Percentiles rank a stretch among this genome's conserved stretches.
Conservation (phyloP, 23 tunicate genomes). For the Clavelina lepadiformis region DNA sequence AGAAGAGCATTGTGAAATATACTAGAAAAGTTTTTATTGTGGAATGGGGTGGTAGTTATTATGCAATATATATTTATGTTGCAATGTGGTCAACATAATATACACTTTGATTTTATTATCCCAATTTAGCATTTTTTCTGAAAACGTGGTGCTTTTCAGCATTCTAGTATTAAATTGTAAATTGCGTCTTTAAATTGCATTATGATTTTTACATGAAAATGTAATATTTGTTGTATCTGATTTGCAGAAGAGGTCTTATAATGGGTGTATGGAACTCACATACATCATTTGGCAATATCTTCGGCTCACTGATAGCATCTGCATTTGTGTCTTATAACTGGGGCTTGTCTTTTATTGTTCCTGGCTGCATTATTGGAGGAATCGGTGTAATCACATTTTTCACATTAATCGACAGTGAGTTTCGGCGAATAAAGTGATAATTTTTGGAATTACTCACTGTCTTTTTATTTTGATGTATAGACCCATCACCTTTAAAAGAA, state of each 20-base stretch:
- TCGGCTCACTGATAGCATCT: slow-evolving; percentile 83
- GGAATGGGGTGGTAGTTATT: too few relatives aligned
- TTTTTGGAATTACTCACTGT: neutral
- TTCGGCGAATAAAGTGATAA: neutral
- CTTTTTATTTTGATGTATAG: neutral
- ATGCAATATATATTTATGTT: too few relatives aligned
- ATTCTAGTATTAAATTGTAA: too few relatives aligned
- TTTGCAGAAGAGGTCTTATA: slow-evolving; percentile 72
- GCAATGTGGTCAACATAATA: too few relatives aligned
- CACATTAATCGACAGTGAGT: slow-evolving; percentile 61
- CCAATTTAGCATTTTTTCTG: too few relatives aligned
- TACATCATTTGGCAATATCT: slow-evolving; percentile 86
- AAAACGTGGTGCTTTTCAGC: too few relatives aligned
- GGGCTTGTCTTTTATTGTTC: slow-evolving; percentile 85
- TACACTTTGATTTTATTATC: too few relatives aligned
- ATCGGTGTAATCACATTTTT: slow-evolving; percentile 65
- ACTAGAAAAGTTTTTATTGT: too few relatives aligned
- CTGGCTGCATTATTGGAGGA: slow-evolving; percentile 63
- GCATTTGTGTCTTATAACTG: slow-evolving; percentile 59
- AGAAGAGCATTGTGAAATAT: too few relatives aligned
- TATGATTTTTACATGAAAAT: too few relatives aligned
- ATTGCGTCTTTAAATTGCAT: too few relatives aligned
- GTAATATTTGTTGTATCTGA: too few relatives aligned
- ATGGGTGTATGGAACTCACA: slow-evolving; percentile 99
- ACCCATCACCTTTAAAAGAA: neutral